Conservation (phyloP, 2,888 invertebrate genomes). For the Cryptus armator region DNA sequence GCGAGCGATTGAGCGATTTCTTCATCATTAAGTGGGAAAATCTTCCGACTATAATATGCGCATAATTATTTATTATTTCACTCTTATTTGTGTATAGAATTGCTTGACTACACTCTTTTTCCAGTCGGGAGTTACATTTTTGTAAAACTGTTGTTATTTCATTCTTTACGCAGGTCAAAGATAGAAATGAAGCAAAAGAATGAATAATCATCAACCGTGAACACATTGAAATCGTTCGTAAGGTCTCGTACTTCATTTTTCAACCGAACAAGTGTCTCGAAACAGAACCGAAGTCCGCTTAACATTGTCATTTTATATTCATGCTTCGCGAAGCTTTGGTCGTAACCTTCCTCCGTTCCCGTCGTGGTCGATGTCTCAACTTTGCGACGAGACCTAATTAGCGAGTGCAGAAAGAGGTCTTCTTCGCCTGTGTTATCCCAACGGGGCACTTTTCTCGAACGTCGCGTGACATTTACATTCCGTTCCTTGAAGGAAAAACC, state of each 20-base stretch:
- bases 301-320: slow-evolving; percentile 49
- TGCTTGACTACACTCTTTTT: too few species aligned
- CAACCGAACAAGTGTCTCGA: slow-evolving; percentile 6
- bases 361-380: slow-evolving; percentile 47
- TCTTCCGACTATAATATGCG: too few species aligned
- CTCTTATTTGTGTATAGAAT: too few species aligned
- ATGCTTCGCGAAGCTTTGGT: slow-evolving; percentile 29
- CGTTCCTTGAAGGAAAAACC: slow-evolving; percentile 40
- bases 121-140: too few species aligned
- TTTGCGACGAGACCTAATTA: slow-evolving; percentile 61
- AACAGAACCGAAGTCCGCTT: neutral
- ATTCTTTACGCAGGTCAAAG: neutral
- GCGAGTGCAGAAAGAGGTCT: slow-evolving; percentile 17
- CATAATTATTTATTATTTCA: too few species aligned
- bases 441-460: slow-evolving; percentile 48
- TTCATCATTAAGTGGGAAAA: too few species aligned
- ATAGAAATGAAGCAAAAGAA: neutral
- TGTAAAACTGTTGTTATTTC: too few species aligned
- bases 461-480: slow-evolving; percentile 58
- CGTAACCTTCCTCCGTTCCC: slow-evolving; percentile 8
- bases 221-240: slow-evolving; percentile 1
- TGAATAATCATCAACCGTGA: neutral
- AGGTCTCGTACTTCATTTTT: neutral
- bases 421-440: slow-evolving; percentile 45
- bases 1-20: too few species aligned